These are phyloP conservation scores for Cryptomyrus ogoouensis DNA, from an alignment of 2,113 vertebrate genomes.

Conservation along the genomic window DNA sequence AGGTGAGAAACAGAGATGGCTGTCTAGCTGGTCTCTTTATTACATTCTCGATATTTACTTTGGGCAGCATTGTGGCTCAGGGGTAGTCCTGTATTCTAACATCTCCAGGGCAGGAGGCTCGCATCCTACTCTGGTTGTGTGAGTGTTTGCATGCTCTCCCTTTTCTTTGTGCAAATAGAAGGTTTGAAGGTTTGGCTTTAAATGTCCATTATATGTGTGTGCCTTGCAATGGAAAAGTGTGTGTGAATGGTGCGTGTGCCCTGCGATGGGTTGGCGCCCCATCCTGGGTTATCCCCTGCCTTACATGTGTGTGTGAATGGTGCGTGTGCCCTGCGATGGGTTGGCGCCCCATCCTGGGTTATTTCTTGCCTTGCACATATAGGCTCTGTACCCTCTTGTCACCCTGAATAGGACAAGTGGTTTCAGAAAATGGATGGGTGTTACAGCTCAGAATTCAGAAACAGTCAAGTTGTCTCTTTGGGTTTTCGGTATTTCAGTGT, in stretches of 20 bases:
- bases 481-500: not conserved
- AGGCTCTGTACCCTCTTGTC: not conserved
- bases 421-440: not conserved
- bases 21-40: not conserved
- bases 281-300: not conserved
- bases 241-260: not conserved
- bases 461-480: not conserved
- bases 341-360: not conserved
- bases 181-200: not conserved
- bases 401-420: not conserved
- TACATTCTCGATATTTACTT: not conserved
- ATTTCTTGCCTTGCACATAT: not conserved
- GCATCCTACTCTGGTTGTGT: not conserved
- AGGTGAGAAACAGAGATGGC: slow-evolving; percentile 54
- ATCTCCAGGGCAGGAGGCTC: not conserved
- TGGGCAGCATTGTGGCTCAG: not conserved
- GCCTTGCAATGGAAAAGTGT: not conserved
- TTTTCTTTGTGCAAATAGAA: not conserved
- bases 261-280: not conserved
- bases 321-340: too few species aligned
- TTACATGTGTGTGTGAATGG: too few species aligned
- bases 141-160: not conserved
- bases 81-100: not conserved
- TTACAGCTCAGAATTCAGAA: not conserved
- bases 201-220: not conserved